Percentiles rank a stretch among this genome's conserved stretches.
Conservation (phyloP, 2,797 vertebrate species). For the Channa striata region DNA sequence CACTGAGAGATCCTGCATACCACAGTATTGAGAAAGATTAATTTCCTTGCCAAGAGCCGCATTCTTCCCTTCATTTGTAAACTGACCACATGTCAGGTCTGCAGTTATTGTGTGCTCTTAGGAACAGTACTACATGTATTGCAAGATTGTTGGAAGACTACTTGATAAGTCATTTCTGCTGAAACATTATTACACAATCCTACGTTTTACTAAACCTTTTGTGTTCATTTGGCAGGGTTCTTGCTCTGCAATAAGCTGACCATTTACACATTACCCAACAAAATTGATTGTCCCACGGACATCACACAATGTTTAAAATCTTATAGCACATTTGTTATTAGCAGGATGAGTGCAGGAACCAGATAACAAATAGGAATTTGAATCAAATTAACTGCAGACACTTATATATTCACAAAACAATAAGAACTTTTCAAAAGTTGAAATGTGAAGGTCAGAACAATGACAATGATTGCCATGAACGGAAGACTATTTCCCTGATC, state of each 20-base stretch:
- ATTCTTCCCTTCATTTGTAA: slow-evolving; percentile 33
- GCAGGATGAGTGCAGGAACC: slow-evolving; percentile 23
- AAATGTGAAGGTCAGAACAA: fast-evolving
- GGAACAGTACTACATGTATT: background rate
- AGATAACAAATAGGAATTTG: slow-evolving; percentile 58
- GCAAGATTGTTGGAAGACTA: too few species aligned
- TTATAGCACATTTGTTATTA: background rate
- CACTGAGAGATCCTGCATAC: slow-evolving; percentile 13
- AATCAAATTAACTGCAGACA: background rate
- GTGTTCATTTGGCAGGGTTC: too few species aligned
- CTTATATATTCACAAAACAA: background rate
- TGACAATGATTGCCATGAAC: background rate
- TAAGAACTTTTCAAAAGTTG: slow-evolving; percentile 18
- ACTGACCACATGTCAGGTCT: slow-evolving; percentile 8
- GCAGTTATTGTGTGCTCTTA: slow-evolving; percentile 18
- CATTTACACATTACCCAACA: background rate
- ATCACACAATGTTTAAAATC: background rate
- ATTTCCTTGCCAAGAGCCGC: slow-evolving; percentile 25
- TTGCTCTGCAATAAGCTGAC: background rate
- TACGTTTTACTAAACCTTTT: background rate
- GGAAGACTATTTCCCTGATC: background rate
- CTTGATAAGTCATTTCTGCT: background rate
- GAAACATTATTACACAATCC: background rate
- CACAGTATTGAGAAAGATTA: slow-evolving; percentile 15
- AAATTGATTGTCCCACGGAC: too few species aligned